phyloP scores from a whole-genome alignment of 2,888 invertebrate genomes.

The Listrodromus nycthemerus region DNA sequence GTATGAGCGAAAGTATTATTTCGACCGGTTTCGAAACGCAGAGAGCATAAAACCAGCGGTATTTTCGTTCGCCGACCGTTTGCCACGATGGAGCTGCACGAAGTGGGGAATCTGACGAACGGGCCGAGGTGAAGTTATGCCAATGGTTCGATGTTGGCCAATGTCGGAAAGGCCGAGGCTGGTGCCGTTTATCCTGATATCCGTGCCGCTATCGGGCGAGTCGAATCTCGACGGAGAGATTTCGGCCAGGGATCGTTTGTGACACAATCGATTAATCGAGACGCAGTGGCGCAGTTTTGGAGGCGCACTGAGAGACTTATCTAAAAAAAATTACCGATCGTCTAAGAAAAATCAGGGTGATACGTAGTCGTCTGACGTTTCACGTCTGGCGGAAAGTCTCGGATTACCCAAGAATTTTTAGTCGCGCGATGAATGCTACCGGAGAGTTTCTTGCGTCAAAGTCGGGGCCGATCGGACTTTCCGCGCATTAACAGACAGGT shows the following conservation, averaged over 20 bases:
- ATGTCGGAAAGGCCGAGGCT: neutral
- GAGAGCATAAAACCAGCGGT: neutral
- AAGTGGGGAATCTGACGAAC: neutral
- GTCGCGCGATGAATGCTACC: neutral
- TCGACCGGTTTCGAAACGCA: conserved; percentile 1
- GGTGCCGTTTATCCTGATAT: neutral
- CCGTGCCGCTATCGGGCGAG: neutral
- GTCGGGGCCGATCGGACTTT: neutral
- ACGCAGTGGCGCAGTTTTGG: too few species aligned
- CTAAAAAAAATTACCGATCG: too few species aligned
- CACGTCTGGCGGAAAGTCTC: too few species aligned
- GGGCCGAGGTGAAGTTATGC: neutral
- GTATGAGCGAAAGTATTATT: conserved; percentile 7
- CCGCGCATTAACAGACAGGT: too few species aligned
- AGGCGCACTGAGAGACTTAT: too few species aligned
- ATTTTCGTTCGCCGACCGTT: conserved; percentile 4
- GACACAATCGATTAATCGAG: neutral
- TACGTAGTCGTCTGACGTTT: too few species aligned
- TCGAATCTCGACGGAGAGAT: neutral
- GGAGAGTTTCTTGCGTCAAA: neutral
- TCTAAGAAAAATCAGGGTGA: too few species aligned
- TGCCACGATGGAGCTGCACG: neutral
- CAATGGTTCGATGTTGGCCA: conserved; percentile 3
- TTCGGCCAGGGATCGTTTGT: neutral
- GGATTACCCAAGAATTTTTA: neutral